A percentile compares a stretch with the other conserved stretches of the same genome.
Evolutionary conservation across 2,797 vertebrate genomes (phyloP).

Genomic region (Percopsis omiscomaycus): DNA sequence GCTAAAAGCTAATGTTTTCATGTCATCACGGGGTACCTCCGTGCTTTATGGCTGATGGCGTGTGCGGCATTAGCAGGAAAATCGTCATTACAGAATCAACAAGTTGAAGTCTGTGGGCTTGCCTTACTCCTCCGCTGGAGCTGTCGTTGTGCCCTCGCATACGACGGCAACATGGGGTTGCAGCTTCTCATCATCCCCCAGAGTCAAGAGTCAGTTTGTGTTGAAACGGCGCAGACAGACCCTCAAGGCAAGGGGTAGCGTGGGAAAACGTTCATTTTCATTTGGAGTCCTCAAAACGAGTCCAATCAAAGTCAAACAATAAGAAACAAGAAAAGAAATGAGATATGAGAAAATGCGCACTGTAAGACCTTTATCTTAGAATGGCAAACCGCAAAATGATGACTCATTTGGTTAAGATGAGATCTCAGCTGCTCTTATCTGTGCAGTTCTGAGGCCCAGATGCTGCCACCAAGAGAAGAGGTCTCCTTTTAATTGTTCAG

Average conservation of each 20-base stretch:
- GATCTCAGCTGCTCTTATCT: slow-evolving; percentile 65
- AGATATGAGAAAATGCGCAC: slow-evolving; percentile 72
- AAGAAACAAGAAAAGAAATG: slow-evolving; percentile 62
- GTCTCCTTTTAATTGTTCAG: slow-evolving; percentile 46
- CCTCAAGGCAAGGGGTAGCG: slow-evolving; percentile 60
- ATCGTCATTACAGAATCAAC: slow-evolving; percentile 41
- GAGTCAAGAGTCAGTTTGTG: slow-evolving; percentile 58
- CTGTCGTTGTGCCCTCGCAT: slow-evolving; percentile 20
- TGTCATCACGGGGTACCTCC: slow-evolving; percentile 44
- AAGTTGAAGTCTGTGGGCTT: slow-evolving; percentile 36
- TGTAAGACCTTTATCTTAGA: slow-evolving; percentile 66
- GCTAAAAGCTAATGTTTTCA: slow-evolving; percentile 52
- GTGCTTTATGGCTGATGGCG: slow-evolving; percentile 38
- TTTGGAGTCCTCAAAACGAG: slow-evolving; percentile 55
- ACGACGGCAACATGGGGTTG: slow-evolving; percentile 17
- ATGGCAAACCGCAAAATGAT: slow-evolving; percentile 65
- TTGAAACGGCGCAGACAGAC: slow-evolving; percentile 53
- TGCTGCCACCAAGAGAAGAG: slow-evolving; percentile 43
- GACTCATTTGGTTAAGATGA: slow-evolving; percentile 60
- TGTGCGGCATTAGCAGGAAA: slow-evolving; percentile 31
- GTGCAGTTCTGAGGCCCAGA: slow-evolving; percentile 56
- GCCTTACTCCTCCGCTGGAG: slow-evolving; percentile 21
- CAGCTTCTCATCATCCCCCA: slow-evolving; percentile 24
- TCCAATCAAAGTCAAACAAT: slow-evolving; percentile 63
- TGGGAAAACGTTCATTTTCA: slow-evolving; percentile 51